Percentiles rank a stretch among this genome's conserved stretches.
phyloP scores from a whole-genome alignment of 64 coral and sea anemone genomes.

The Montipora foliosa region DNA sequence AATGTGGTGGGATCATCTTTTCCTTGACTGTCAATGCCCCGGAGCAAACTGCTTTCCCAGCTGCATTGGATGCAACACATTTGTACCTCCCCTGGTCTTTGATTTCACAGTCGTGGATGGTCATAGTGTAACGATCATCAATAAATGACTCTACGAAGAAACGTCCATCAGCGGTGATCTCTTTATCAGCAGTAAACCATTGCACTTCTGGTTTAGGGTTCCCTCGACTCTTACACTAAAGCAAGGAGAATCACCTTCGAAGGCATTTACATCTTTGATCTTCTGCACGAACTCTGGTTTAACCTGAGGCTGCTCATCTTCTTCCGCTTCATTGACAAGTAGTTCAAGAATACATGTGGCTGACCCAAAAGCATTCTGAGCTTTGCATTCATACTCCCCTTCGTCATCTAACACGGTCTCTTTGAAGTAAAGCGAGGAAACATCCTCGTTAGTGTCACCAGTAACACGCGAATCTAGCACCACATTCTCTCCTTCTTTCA shows the following conservation, averaged over 20 bases:
- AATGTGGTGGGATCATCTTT: conserved; percentile 58
- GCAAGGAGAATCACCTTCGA: conserved; percentile 20
- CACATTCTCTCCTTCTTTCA: conserved; percentile 67
- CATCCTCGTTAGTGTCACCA: conserved; percentile 63
- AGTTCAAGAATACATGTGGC: conserved; percentile 69
- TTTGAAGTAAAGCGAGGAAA: conserved; percentile 60
- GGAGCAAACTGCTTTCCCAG: conserved; percentile 74
- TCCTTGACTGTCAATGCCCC: conserved; percentile 77
- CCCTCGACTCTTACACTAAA: conserved; percentile 27
- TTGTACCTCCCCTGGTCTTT: conserved; percentile 90
- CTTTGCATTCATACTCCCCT: conserved; percentile 88
- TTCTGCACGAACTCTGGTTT: conserved; percentile 38
- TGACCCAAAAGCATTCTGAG: conserved; percentile 78
- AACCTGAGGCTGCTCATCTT: not conserved
- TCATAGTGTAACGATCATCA: conserved; percentile 53
- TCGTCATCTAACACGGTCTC: conserved; percentile 84
- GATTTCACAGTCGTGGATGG: conserved; percentile 54
- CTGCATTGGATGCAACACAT: conserved; percentile 78
- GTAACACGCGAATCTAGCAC: conserved; percentile 59
- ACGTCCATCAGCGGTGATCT: not conserved
- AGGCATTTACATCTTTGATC: not conserved
- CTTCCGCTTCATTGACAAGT: conserved; percentile 75
- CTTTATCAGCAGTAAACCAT: not conserved
- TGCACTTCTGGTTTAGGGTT: conserved; percentile 7
- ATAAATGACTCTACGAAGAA: conserved; percentile 10